phyloP scores from a whole-genome alignment of 2,888 invertebrate genomes.

The Hermaeophaga mercurialis region DNA sequence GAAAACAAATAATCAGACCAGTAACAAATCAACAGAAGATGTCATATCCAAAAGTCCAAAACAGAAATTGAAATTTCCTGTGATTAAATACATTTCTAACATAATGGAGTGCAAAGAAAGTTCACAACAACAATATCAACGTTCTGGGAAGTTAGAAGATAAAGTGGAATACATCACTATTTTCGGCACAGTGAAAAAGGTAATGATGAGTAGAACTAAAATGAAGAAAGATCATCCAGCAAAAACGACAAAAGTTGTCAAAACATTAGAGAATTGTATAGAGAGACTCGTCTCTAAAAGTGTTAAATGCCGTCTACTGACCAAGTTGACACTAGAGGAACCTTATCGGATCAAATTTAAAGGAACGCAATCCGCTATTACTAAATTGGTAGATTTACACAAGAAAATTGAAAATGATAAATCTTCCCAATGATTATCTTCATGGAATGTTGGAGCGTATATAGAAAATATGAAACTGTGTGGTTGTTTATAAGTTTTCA shows the following conservation, averaged over 20 bases:
- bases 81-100: too few species aligned
- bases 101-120: not conserved
- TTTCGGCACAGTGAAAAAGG: not conserved
- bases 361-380: constrained; percentile 2
- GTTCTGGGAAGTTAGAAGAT: not conserved
- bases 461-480: too few species aligned
- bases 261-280: not conserved
- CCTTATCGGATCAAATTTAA: not conserved
- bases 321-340: not conserved
- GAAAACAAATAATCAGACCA: too few species aligned
- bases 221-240: not conserved
- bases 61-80: too few species aligned
- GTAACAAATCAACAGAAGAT: too few species aligned
- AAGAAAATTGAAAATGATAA: not conserved
- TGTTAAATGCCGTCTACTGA: not conserved
- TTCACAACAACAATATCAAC: not conserved
- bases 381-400: not conserved
- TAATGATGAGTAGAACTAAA: not conserved
- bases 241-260: not conserved
- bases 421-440: too few species aligned
- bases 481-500: too few species aligned
- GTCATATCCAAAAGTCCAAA: too few species aligned
- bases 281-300: not conserved
- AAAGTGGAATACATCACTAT: constrained; percentile 1
- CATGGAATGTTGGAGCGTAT: too few species aligned